Evolutionary conservation across 2,113 vertebrate genomes (phyloP).

Genomic region (Physeter macrocephalus): DNA sequence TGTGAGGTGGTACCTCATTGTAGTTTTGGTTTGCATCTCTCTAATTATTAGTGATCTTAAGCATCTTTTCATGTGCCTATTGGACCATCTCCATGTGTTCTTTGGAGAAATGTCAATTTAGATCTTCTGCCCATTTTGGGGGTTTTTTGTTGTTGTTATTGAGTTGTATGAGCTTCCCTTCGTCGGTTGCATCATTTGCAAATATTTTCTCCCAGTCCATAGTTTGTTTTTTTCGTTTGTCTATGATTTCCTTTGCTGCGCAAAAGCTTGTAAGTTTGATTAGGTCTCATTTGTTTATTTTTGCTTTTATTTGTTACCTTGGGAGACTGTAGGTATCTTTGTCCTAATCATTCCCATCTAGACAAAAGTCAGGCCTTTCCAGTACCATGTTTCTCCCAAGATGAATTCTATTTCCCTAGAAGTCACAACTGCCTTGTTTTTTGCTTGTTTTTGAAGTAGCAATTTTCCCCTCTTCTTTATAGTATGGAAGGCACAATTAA

Average conservation of each 20-base stretch:
- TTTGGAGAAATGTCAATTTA: background rate
- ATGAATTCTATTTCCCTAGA: background rate
- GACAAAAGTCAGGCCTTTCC: background rate
- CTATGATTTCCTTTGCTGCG: background rate
- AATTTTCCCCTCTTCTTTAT: background rate
- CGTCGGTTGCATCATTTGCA: background rate
- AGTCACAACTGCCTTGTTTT: background rate
- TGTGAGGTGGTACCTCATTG: background rate
- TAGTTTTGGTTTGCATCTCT: background rate
- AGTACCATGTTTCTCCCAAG: background rate
- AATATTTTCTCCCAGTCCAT: background rate
- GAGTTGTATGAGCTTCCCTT: background rate
- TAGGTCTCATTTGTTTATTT: background rate
- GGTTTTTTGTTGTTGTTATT: background rate
- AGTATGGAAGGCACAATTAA: background rate
- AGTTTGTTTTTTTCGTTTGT: background rate
- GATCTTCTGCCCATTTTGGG: background rate
- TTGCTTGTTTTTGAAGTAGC: background rate
- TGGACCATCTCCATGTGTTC: background rate
- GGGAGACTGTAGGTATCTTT: background rate
- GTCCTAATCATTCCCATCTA: background rate
- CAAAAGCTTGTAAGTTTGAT: background rate
- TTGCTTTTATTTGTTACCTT: background rate
- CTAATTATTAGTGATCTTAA: background rate
- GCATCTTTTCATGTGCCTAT: background rate